These are phyloP conservation scores for Pitangus sulphuratus DNA, from an alignment of 2,797 vertebrate species.

Conservation along the genomic window DNA sequence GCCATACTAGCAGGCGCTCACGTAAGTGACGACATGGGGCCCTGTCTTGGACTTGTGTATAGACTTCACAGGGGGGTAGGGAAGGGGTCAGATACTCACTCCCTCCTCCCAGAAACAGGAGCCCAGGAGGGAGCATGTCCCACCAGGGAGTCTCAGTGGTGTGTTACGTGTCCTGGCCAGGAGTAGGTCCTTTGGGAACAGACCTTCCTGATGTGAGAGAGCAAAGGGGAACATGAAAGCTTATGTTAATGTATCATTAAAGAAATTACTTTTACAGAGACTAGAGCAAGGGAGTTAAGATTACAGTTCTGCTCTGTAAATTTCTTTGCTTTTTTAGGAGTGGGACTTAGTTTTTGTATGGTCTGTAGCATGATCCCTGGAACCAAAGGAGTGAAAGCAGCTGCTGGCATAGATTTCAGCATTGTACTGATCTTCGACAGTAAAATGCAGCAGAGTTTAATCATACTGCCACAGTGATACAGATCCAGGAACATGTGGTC, in stretches of 20 bases:
- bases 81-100: background rate
- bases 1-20: background rate
- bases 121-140: background rate
- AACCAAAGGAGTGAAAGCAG: background rate
- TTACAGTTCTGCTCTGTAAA: background rate
- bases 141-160: accelerated
- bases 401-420: background rate
- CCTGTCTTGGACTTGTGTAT: background rate
- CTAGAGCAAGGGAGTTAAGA: background rate
- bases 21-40: accelerated
- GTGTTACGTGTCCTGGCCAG: background rate
- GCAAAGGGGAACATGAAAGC: background rate
- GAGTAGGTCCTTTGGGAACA: background rate
- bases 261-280: background rate
- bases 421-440: background rate
- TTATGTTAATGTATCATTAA: background rate
- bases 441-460: background rate
- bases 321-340: background rate
- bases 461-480: background rate
- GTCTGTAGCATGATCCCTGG: background rate
- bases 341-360: background rate
- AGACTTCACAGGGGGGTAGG: background rate
- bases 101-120: background rate
- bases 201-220: background rate
- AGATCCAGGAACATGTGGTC: accelerated